Evolutionary conservation across 23 tunicate species (phyloP), one percentile per base, ranked within the genome.

Genomic region (Styela clava): DNA sequence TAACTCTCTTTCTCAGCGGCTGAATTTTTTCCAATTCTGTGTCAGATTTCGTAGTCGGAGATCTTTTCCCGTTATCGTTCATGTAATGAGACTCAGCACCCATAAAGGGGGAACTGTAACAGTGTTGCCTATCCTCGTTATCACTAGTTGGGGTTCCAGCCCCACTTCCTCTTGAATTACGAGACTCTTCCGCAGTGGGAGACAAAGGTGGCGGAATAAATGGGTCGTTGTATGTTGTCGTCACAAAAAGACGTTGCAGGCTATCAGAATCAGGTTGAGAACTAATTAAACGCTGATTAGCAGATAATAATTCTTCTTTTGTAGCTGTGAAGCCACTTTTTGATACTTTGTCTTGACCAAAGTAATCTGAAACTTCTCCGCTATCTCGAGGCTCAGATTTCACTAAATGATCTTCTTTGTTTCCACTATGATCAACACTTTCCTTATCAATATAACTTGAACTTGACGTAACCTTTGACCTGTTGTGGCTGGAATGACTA

Each of bases 171-270:
- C 18, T 24, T 12, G 64, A 52, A 29, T 2, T 76, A 24, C 81
- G 12, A 52, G 27, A 37, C n/a, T 52, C 65, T 76, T 76, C 81
- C 12, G 64, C 33, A 52, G 27, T 26, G 21, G 81, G 81, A 1
- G 81, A 76, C 64, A 76, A 76, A 0, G 81, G 81, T 24, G 81
- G 65, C 0, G 63, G 81, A 24, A 76, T 76, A 30, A 76, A 76
- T 0, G 81, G 81, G 1, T 76, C 81, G 64, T 44, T 72, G 44
- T 72, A 32, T 32, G 78, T 67, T 29, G 71, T 67, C 71, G 71
- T 67, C 31, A 67, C 71, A 29, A 67, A 67, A 27, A 67, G 71
- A 25, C 71, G 71, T 67, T 67, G 71, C 16, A 67, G 24, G 24
- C 16, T 25, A 25, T 67, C 71, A 16, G 30, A 25, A 18, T 67